Evolutionary conservation across 2,113 vertebrate genomes (phyloP).

Genomic region (Corvus hawaiiensis): DNA sequence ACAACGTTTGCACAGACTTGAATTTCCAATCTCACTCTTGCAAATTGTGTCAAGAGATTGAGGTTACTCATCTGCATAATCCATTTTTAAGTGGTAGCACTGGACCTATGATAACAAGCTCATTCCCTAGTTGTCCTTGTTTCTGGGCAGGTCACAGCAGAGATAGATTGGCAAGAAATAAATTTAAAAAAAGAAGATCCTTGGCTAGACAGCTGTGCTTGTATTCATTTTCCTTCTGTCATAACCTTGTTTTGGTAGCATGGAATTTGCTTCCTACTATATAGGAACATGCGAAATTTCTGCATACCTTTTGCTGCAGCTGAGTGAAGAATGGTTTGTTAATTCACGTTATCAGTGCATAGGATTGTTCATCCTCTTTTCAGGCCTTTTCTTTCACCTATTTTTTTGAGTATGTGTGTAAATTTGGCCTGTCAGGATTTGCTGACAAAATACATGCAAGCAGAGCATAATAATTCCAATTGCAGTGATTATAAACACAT

Average conservation of each 20-base stretch:
- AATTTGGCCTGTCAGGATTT: not conserved
- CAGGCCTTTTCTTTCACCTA: not conserved
- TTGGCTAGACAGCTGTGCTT: not conserved
- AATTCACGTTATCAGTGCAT: not conserved
- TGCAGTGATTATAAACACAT: not conserved
- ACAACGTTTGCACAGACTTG: not conserved
- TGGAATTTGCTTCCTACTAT: not conserved
- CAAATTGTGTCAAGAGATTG: not conserved
- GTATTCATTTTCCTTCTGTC: not conserved
- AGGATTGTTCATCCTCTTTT: not conserved
- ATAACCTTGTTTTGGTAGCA: not conserved
- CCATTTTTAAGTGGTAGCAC: not conserved
- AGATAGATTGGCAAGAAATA: not conserved
- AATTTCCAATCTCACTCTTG: not conserved
- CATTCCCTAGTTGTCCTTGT: not conserved
- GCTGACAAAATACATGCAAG: not conserved
- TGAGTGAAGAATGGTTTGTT: not conserved
- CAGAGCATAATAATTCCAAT: not conserved
- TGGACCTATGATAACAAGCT: not conserved
- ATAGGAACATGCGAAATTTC: not conserved
- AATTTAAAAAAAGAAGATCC: not conserved
- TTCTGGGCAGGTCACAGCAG: not conserved
- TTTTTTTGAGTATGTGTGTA: not conserved
- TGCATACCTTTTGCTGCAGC: not conserved
- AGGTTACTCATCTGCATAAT: not conserved